Evolutionary conservation across 1,140 invertebrate genomes (phyloP).

Genomic region (Aphelenchoides fujianensis): DNA sequence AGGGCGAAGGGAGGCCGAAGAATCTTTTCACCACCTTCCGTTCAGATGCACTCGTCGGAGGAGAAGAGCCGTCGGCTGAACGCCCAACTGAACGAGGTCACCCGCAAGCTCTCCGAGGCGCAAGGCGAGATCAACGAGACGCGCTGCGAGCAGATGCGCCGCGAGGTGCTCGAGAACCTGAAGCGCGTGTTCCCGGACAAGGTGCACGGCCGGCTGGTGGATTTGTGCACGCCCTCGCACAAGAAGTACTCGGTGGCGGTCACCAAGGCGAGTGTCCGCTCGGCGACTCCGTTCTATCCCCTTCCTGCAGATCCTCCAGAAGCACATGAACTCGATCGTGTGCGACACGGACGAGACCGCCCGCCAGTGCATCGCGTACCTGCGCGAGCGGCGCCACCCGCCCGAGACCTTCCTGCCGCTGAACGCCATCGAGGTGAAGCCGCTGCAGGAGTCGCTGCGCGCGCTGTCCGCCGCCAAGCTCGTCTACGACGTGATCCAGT

Average conservation of each 20-base stretch:
- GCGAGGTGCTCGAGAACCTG: conserved; percentile 96
- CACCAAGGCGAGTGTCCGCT: conserved; percentile 76
- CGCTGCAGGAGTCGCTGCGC: conserved; percentile 75
- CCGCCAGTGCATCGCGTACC: conserved; percentile 89
- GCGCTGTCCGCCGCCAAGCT: conserved; percentile 92
- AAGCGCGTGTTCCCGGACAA: conserved; percentile 87
- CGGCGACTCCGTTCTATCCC: neutral
- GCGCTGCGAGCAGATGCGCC: conserved; percentile 85
- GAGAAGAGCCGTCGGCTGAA: neutral
- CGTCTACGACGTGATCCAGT: conserved; percentile 92
- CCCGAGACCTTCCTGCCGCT: conserved; percentile 96
- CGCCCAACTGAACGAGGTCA: conserved; percentile 68
- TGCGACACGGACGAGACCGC: conserved; percentile 98
- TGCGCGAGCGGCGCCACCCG: conserved; percentile 95
- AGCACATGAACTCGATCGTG: conserved; percentile 98
- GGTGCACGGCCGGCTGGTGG: conserved; percentile 96
- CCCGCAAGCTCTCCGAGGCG: conserved; percentile 89
- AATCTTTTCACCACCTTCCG: neutral
- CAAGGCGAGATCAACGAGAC: conserved; percentile 95
- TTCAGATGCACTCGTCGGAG: neutral
- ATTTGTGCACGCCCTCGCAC: conserved; percentile 97
- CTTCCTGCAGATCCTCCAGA: conserved; percentile 70
- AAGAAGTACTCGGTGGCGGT: conserved; percentile 92
- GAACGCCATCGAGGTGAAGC: conserved; percentile 93
- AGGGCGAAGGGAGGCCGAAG: neutral